A percentile compares a stretch with the other conserved stretches of the same genome.
Evolutionary conservation across 2,888 invertebrate species (phyloP).

Genomic region (Drosophila limbata): DNA sequence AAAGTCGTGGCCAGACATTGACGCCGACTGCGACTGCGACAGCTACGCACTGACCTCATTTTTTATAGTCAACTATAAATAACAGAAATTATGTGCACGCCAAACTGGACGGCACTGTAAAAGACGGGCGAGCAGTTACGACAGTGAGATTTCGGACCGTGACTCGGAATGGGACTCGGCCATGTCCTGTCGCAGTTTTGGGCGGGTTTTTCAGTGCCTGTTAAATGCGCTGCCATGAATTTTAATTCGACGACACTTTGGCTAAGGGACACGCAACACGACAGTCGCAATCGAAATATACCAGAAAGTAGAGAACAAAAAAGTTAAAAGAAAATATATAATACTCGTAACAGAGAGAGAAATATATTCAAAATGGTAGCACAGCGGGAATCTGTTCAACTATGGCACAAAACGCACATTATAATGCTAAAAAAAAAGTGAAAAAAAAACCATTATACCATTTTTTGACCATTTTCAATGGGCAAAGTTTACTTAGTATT

Average conservation of each 20-base stretch:
- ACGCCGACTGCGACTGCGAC: slow-evolving; percentile 33
- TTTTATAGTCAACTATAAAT: slow-evolving; percentile 74
- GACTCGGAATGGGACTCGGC: not conserved
- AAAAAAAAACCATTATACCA: not conserved
- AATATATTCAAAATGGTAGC: slow-evolving; percentile 59
- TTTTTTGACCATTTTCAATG: too few species aligned
- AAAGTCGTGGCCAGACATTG: slow-evolving; percentile 59
- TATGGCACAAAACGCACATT: slow-evolving; percentile 21
- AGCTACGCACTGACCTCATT: slow-evolving; percentile 74
- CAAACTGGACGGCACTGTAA: slow-evolving; percentile 51
- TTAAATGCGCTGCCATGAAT: slow-evolving; percentile 77
- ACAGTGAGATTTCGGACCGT: slow-evolving; percentile 8
- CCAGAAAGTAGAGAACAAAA: slow-evolving; percentile 12
- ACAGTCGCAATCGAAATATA: slow-evolving; percentile 55
- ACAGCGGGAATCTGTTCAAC: slow-evolving; percentile 25
- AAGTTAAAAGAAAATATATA: slow-evolving; percentile 24
- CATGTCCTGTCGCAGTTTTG: slow-evolving; percentile 46
- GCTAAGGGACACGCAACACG: slow-evolving; percentile 64
- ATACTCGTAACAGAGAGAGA: slow-evolving; percentile 28
- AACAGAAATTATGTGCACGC: slow-evolving; percentile 79
- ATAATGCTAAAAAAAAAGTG: slow-evolving; percentile 9
- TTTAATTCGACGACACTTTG: slow-evolving; percentile 79
- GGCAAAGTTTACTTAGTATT: too few species aligned
- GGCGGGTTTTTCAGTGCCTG: slow-evolving; percentile 63
- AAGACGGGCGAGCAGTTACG: slow-evolving; percentile 31